Base-by-base conservation (phyloP, 2,113 vertebrate genomes). In the Triplophysa dalaica region DNA sequence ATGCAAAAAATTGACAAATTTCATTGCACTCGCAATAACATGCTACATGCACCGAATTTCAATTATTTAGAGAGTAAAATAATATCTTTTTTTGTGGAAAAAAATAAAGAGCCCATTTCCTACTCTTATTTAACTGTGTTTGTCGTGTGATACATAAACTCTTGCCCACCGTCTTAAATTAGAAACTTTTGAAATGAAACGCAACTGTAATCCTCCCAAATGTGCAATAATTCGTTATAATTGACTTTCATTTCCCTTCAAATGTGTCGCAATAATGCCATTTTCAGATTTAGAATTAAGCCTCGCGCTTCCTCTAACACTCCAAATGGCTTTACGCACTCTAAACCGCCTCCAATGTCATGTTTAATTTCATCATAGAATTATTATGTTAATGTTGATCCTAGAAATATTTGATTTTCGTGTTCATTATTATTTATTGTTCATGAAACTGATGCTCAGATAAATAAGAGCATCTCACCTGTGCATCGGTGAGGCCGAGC, bases 401-500 rank as follows among this genome's bases (percentile, higher is more conserved):
- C 2, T 45, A 45, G 10, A 12, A 45, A 12, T 38, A 38, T 7
- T 38, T 7, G 33, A 6, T 33, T 38, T 7, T 38, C 6, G 7
- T 38, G 33, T 3, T 50, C 50, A 6, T 52, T 16, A 52, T 52
- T 58, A 16, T 21, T 58, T 8, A 11, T 58, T 0, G 8, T 2
- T 21, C 7, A 56, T 21, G 19, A 9, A 58, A 16, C 54, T n/a
- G 54, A 58, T 58, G 14, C 16, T 14, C 17, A 17, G 14, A 52
- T 52, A 16, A 52, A n/a, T 0, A 58, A n/a, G 7, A 21, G 26
- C 48, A 63, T 4, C 90, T 85, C 88, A 99, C 98, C 94, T 99
- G 98, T n/a, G 98, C 98, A 1, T 99, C 98, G 0, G 97, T 99
- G 67, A 99, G 94, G 6, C 98, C 98, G 80, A 99, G 90, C 98